Base-by-base conservation (phyloP, 2,113 vertebrate species). In the Ondatra zibethicus region DNA sequence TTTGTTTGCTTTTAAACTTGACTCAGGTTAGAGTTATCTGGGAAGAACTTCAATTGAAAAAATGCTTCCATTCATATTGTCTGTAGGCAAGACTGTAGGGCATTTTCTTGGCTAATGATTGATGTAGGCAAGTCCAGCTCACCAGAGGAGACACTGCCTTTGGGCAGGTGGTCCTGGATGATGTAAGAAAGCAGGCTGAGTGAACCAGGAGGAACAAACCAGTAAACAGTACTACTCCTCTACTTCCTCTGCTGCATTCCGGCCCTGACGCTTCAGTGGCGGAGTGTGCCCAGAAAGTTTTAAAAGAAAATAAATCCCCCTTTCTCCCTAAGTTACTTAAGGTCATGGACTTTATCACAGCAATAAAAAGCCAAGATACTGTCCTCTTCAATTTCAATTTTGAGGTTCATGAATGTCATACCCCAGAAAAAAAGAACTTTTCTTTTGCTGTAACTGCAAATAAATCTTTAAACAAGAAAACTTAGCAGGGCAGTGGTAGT, bases 381-480 rank as follows among this genome's bases (percentile, higher is more conserved):
- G 78, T 73, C n/a, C n/a, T 75, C 31, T 78, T 58, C 1, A 52
- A 80, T 12, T 86, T 93, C 72, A 72, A 82, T 58, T 85, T 89
- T 63, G 81, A 94, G 31, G 36, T 86, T 95, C 50, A 95, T 58
- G 42, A 93, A 33, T 14, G 92, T 50, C 5, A 87, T 93, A 65
- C 36, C 25, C n/a, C 1, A 72, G 66, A 12, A 88, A 88, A 88
- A n/a, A 95, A 92, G 88, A 75, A 75, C 31, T 78, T 61, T 94
- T 86, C 17, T 96, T 80, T 70, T 78, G 50, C 12, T 92, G 3
- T 87, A 94, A 77, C 45, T 86, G 25, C 8, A 96, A 96, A 77
- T 82, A 94, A 92, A 58, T 86, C 50, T 92, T 97, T 94, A 92
- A 96, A 93, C 75, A 94, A 88, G 36, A 95, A 92, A 88, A 17